A percentile compares a stretch with the other conserved stretches of the same genome.
Evolutionary conservation across 2,888 invertebrate species (phyloP).

Genomic region (Phengaris alcon): DNA sequence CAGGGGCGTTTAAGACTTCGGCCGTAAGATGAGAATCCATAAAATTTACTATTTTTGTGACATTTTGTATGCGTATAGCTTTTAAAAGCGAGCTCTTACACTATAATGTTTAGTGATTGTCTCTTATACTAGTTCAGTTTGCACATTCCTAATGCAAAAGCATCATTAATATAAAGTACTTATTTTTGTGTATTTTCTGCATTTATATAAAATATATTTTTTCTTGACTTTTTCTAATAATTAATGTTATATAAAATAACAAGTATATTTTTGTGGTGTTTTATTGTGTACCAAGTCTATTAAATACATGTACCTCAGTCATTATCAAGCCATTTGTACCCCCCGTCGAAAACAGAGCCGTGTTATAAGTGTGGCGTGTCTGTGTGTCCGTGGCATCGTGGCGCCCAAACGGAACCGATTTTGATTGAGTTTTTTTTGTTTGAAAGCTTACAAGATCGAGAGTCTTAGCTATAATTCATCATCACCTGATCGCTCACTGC

Average conservation of each 20-base stretch:
- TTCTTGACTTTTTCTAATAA: constrained; percentile 41
- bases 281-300: background rate
- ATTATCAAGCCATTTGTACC: too few species aligned
- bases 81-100: background rate
- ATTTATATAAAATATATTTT: constrained; percentile 12
- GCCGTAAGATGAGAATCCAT: too few species aligned
- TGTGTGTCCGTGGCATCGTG: too few species aligned
- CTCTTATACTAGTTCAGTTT: background rate
- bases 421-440: too few species aligned
- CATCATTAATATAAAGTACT: background rate
- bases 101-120: background rate
- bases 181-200: background rate
- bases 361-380: too few species aligned
- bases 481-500: too few species aligned
- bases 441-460: too few species aligned
- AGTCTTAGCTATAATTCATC: too few species aligned
- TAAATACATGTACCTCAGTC: too few species aligned
- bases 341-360: too few species aligned
- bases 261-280: constrained; percentile 23
- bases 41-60: background rate
- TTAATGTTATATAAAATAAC: constrained; percentile 37
- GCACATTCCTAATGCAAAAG: constrained; percentile 14
- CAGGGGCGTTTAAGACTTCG: too few species aligned
- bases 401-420: too few species aligned
- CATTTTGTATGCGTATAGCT: background rate